phyloP scores from a whole-genome alignment of 2,888 invertebrate genomes.

The Invenusta paracnida region DNA sequence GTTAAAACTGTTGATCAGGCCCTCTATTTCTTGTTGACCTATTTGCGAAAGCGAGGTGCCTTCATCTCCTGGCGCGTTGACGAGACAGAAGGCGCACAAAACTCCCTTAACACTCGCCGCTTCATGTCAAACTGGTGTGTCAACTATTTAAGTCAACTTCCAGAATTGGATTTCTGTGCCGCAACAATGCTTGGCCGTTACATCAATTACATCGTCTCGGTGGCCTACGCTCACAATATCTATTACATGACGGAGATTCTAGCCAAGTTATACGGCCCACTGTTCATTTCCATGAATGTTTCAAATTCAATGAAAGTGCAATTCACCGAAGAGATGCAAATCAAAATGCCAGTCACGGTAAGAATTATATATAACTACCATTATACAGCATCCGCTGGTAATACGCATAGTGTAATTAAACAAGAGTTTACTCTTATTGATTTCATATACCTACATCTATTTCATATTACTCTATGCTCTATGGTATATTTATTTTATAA shows the following conservation, averaged over 20 bases:
- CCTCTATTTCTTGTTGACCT: not conserved
- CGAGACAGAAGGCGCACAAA: not conserved
- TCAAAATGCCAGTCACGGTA: not conserved
- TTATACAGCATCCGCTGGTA: no score
- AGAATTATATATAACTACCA: no score
- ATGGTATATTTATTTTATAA: no score
- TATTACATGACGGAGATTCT: not conserved
- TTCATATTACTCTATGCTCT: no score
- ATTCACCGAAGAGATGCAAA: not conserved
- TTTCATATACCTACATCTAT: no score
- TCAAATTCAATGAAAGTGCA: not conserved
- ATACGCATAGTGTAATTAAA: no score
- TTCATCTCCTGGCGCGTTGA: not conserved
- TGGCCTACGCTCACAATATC: not conserved
- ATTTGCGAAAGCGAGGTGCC: constrained; percentile 1
- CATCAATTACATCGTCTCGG: not conserved
- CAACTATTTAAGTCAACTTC: not conserved
- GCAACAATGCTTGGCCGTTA: constrained; percentile 7
- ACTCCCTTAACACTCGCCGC: not conserved
- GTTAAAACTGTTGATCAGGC: not conserved
- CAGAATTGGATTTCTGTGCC: constrained; percentile 27
- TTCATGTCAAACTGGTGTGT: not conserved
- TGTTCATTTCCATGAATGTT: constrained; percentile 12
- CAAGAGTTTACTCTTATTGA: no score
- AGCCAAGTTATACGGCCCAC: not conserved